Base-by-base conservation (phyloP, 2,888 invertebrate species). In the Lithodes maja region DNA sequence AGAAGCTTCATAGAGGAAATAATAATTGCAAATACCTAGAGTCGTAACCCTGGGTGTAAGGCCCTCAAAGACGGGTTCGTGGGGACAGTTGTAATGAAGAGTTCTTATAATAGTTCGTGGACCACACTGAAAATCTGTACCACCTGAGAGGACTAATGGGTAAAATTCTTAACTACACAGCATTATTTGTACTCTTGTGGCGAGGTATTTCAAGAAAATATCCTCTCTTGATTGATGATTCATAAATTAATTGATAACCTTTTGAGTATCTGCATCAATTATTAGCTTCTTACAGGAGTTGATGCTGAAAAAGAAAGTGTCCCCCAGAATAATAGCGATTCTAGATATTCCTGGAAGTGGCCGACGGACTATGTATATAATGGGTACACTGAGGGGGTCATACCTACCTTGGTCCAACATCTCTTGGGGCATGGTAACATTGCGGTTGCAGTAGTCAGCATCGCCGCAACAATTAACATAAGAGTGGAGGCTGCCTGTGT, bases 381-480 rank as follows among this genome's bases (percentile, higher is more conserved):
- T 81, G 82, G 86, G 86, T 50, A 86, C 74, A 86, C 82, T 86
- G 61, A 33, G 55, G 55, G 75, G 75, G 86, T 50, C 82, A 86
- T 82, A 86, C 86, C 86, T 86, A 86, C 86, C 86, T 86, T 52
- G 17, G 49, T 69, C 17, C 55, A 54, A 17, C 53, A 80, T 71
- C 61, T 82, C 61, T 52, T 52, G 3, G 69, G 86, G 86, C 17
- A 86, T 71, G 50, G 86, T 86, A 80, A 86, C 86, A 71, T 86
- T 55, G 81, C 68, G 54, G 86, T 86, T 86, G 86, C 86, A 86
- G 86, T 80, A 86, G 86, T 86, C 86, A 80, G 82, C 82, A 86
- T 82, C 82, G 55, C 82, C 82, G 86, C 86, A 86, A 86, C 86
- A 86, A 86, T 86, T 86, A 75, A 86, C 86, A 86, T n/a, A 86